Evolutionary conservation across 1,140 invertebrate species (phyloP).

Genomic region (Solen grandis): DNA sequence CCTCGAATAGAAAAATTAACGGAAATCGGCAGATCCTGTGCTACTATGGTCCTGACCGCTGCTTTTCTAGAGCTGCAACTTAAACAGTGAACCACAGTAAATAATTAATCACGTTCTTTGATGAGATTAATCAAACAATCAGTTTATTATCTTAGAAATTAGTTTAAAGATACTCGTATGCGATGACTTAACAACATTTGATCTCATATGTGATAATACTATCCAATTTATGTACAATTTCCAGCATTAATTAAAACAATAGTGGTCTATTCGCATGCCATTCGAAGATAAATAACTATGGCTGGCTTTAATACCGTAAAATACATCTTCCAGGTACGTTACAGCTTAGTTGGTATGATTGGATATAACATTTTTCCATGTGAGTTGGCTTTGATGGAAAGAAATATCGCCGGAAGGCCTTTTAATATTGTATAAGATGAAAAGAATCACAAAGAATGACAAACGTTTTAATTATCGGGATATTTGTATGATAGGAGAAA

Average conservation of each 20-base stretch:
- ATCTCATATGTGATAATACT: conserved; percentile 48
- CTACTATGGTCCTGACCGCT: background rate
- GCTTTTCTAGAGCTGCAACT: background rate
- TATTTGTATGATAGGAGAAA: no score
- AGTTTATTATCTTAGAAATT: conserved; percentile 28
- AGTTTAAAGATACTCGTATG: conserved; percentile 3
- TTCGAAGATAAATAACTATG: no score
- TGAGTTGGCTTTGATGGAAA: no score
- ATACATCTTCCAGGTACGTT: no score
- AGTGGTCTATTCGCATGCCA: no score
- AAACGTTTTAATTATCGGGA: no score
- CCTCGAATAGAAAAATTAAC: background rate
- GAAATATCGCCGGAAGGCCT: no score
- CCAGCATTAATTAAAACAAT: conserved; percentile 35
- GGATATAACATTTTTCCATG: no score
- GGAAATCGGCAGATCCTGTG: background rate
- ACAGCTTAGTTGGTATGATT: no score
- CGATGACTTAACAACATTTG: conserved; percentile 51
- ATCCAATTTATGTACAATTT: background rate
- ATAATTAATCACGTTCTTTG: conserved; percentile 48
- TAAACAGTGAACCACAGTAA: conserved; percentile 20
- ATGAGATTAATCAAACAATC: conserved; percentile 44
- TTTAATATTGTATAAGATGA: no score
- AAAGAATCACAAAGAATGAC: no score
- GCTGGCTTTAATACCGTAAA: no score